Percentiles rank a stretch among this genome's conserved stretches.
These are phyloP conservation scores for Graptemys geographica DNA, from an alignment of 2,797 vertebrate species.

Conservation along the genomic window DNA sequence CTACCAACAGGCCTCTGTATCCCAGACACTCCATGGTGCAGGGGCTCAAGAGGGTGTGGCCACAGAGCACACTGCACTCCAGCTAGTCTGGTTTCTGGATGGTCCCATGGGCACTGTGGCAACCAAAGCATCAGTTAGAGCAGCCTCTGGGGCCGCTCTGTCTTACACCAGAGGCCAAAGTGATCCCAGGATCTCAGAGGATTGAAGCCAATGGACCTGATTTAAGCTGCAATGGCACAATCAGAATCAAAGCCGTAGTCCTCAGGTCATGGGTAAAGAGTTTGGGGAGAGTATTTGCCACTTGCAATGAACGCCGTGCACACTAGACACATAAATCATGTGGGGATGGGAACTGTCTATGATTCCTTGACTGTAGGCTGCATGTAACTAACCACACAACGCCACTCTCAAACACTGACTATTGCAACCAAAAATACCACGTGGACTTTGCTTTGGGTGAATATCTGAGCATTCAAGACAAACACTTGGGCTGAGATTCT, in stretches of 20 bases:
- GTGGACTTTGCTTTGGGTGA: not conserved
- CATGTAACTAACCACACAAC: not conserved
- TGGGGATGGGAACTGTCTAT: not conserved
- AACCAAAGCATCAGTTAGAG: not conserved
- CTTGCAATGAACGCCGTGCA: not conserved
- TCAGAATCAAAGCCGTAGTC: not conserved
- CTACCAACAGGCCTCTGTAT: too few species aligned
- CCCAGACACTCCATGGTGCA: not conserved
- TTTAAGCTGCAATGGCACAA: not conserved
- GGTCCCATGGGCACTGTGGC: not conserved
- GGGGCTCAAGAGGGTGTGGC: not conserved
- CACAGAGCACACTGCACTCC: not conserved
- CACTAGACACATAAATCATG: not conserved
- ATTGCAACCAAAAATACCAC: not conserved
- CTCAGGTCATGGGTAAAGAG: not conserved
- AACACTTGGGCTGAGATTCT: not conserved
- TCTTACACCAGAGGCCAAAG: not conserved
- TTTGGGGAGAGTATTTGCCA: not conserved
- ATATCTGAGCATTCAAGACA: not conserved
- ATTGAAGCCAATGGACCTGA: not conserved
- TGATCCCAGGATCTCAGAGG: not conserved
- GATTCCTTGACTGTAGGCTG: not conserved
- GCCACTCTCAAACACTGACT: not conserved
- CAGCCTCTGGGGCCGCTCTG: not conserved
- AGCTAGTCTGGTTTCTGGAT: not conserved